A percentile compares a stretch with the other conserved stretches of the same genome.
These are phyloP conservation scores for Phoxinus dragarum DNA, from an alignment of 2,797 vertebrate species.

Conservation along the genomic window DNA sequence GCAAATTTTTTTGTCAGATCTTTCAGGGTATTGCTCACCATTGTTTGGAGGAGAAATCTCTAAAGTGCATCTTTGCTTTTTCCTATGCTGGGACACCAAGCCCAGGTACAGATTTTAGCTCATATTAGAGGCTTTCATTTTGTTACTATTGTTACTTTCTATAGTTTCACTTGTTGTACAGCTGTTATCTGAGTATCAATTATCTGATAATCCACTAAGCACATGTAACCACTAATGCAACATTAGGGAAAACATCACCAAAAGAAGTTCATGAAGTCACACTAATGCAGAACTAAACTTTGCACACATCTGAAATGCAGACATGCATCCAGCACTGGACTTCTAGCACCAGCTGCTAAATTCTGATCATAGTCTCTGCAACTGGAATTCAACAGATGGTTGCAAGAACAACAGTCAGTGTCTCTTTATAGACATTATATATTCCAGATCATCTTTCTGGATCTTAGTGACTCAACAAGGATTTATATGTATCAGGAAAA, in stretches of 20 bases:
- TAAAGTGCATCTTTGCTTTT: slow-evolving; percentile 88
- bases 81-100: slow-evolving; percentile 72
- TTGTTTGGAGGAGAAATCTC: slow-evolving; percentile 83
- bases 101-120: slow-evolving; percentile 59
- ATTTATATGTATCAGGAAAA: not conserved
- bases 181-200: not conserved
- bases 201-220: not conserved
- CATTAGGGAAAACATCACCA: not conserved
- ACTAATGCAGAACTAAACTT: not conserved
- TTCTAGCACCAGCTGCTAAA: slow-evolving; percentile 17
- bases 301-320: not conserved
- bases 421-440: slow-evolving; percentile 11
- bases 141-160: not conserved
- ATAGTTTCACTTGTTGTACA: not conserved
- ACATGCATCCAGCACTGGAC: not conserved
- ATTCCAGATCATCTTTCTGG: not conserved
- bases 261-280: not conserved
- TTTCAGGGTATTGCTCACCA: slow-evolving; percentile 88
- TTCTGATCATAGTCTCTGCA: slow-evolving; percentile 2
- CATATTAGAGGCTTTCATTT: not conserved
- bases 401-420: slow-evolving; percentile 8
- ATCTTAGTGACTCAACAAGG: not conserved
- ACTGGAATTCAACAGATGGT: slow-evolving; percentile 22
- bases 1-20: slow-evolving; percentile 73
- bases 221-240: not conserved